These are phyloP conservation scores for Cephus cinctus DNA, from an alignment of 1,140 invertebrate genomes.

Conservation along the genomic window DNA sequence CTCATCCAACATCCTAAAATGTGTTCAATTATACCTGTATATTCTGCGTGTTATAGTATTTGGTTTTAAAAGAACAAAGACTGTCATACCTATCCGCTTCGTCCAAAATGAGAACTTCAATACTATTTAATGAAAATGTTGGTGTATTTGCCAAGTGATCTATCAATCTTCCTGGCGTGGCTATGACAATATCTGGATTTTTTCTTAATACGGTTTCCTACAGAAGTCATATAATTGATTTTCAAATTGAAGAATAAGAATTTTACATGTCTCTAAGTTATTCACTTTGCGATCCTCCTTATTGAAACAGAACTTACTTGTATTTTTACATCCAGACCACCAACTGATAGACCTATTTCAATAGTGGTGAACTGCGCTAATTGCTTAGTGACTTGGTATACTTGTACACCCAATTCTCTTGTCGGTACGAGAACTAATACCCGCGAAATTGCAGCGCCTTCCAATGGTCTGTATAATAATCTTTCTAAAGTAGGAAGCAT, in stretches of 20 bases:
- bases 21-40: too few species aligned
- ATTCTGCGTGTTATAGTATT: too few species aligned
- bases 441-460: conserved; percentile 69
- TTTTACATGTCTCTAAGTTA: background rate
- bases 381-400: conserved; percentile 91
- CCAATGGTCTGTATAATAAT: conserved; percentile 74
- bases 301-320: conserved; percentile 60
- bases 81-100: conserved; percentile 82
- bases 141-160: conserved; percentile 97
- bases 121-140: conserved; percentile 83
- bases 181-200: conserved; percentile 96
- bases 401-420: conserved; percentile 93
- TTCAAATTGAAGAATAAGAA: conserved; percentile 3
- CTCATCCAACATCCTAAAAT: conserved; percentile 93
- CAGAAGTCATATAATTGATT: conserved; percentile 13
- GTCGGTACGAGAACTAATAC: conserved; percentile 96
- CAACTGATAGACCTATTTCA: conserved; percentile 80
- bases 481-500: conserved; percentile 97
- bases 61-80: too few species aligned
- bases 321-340: conserved; percentile 91
- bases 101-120: conserved; percentile 94
- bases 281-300: background rate
- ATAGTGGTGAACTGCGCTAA: conserved; percentile 84
- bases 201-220: conserved; percentile 83
- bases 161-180: conserved; percentile 95